Evolutionary conservation across 2,888 invertebrate species (phyloP).

Genomic region (Mystacides longicornis): DNA sequence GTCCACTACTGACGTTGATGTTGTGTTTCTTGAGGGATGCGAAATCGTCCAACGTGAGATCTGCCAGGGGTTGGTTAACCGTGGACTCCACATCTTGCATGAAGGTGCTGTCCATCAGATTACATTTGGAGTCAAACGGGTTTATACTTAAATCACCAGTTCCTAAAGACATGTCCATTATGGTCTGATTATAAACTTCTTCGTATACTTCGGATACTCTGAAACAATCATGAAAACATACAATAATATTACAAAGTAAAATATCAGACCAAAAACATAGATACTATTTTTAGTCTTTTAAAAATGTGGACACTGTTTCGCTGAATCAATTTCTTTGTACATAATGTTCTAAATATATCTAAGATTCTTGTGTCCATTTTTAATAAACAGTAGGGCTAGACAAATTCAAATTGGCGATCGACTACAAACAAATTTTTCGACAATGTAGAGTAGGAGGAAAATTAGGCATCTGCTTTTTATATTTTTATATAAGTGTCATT

Average conservation of each 20-base stretch:
- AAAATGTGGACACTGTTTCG: not conserved
- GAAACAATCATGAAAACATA: not conserved
- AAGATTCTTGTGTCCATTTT: too few species aligned
- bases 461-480: too few species aligned
- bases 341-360: too few species aligned
- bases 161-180: conserved; percentile 46
- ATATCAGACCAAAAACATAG: too few species aligned
- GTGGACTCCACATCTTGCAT: conserved; percentile 42
- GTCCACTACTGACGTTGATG: conserved; percentile 31
- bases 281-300: too few species aligned
- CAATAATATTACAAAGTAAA: too few species aligned
- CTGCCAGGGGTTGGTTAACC: conserved; percentile 38
- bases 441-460: too few species aligned
- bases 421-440: too few species aligned
- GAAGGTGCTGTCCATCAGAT: conserved; percentile 34
- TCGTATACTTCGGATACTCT: conserved; percentile 23
- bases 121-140: conserved; percentile 41
- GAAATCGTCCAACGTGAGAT: conserved; percentile 44
- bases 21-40: conserved; percentile 45
- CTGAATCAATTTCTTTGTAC: not conserved
- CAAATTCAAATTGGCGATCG: too few species aligned
- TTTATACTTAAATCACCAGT: conserved; percentile 43
- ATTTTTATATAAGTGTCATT: too few species aligned
- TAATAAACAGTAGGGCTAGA: too few species aligned
- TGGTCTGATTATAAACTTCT: conserved; percentile 38